Evolutionary conservation across 2,888 invertebrate species (phyloP).

Genomic region (Heteromurus nitidus): DNA sequence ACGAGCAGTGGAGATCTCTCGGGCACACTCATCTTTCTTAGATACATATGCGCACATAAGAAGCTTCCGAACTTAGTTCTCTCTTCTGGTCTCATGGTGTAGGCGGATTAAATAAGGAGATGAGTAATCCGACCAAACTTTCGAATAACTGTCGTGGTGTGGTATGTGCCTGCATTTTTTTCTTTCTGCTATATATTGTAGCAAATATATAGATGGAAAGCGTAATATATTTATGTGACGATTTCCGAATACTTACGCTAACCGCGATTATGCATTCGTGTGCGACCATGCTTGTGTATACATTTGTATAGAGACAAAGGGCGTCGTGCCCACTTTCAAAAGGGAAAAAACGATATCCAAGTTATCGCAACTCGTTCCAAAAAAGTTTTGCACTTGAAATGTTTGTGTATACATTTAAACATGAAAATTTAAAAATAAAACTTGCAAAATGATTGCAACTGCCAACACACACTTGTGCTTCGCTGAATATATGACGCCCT

Average conservation of each 20-base stretch:
- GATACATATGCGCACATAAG: background rate
- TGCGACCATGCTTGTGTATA: background rate
- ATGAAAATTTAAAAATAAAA: constrained; percentile 37
- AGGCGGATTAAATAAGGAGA: constrained; percentile 65
- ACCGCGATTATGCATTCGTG: background rate
- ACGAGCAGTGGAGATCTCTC: too few species aligned
- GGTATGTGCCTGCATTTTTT: constrained; percentile 23
- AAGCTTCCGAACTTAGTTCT: background rate
- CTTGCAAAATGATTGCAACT: constrained; percentile 9
- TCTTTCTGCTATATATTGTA: too few species aligned
- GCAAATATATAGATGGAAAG: background rate
- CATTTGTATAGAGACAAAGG: constrained; percentile 11
- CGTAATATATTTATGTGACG: too few species aligned
- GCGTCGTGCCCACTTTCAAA: constrained; percentile 20
- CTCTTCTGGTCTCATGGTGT: constrained; percentile 41
- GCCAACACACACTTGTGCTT: background rate
- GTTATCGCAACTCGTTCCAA: constrained; percentile 19
- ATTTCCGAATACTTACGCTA: background rate
- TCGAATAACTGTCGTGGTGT: constrained; percentile 22
- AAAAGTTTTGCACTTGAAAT: constrained; percentile 25
- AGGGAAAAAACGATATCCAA: background rate
- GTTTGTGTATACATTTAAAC: background rate
- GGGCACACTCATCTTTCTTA: too few species aligned
- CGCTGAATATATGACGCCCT: background rate
- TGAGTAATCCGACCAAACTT: constrained; percentile 61